These are phyloP conservation scores for Dryas iulia DNA, from an alignment of 1,140 invertebrate genomes.

Conservation along the genomic window DNA sequence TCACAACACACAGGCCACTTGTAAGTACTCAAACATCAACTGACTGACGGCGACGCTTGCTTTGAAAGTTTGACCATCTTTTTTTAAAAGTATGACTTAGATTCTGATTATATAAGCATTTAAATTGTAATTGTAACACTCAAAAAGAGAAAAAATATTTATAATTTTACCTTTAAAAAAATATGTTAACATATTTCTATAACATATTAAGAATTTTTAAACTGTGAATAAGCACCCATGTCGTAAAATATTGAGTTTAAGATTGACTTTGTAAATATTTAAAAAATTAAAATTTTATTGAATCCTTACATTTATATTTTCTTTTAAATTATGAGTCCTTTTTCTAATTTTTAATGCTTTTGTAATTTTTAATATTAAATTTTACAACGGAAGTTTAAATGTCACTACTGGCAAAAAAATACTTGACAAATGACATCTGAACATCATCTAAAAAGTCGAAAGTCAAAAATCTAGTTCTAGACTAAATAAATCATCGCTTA, in stretches of 20 bases:
- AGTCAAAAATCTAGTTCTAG: background rate
- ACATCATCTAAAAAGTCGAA: background rate
- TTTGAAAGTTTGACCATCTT: background rate
- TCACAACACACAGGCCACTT: conserved; percentile 27
- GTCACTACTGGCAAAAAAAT: background rate
- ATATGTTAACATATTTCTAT: background rate
- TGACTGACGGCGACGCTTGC: conserved; percentile 41
- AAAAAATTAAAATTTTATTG: too few relatives aligned
- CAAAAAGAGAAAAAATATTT: background rate
- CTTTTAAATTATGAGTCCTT: too few relatives aligned
- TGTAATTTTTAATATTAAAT: background rate
- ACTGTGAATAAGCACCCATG: too few relatives aligned
- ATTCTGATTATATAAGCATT: background rate
- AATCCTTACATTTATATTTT: background rate
- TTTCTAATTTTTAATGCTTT: too few relatives aligned
- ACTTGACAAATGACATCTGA: background rate
- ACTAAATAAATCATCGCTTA: too few relatives aligned
- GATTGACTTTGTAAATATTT: too few relatives aligned
- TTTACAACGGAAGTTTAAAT: background rate
- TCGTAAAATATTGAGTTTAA: too few relatives aligned
- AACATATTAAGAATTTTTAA: too few relatives aligned
- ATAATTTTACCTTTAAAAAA: background rate
- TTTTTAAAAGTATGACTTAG: background rate
- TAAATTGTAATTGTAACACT: background rate
- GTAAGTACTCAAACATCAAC: conserved; percentile 38